Evolutionary conservation across 1,140 invertebrate species (phyloP), one percentile per base, ranked within the genome.

Genomic region (Drosophila suzukii): DNA sequence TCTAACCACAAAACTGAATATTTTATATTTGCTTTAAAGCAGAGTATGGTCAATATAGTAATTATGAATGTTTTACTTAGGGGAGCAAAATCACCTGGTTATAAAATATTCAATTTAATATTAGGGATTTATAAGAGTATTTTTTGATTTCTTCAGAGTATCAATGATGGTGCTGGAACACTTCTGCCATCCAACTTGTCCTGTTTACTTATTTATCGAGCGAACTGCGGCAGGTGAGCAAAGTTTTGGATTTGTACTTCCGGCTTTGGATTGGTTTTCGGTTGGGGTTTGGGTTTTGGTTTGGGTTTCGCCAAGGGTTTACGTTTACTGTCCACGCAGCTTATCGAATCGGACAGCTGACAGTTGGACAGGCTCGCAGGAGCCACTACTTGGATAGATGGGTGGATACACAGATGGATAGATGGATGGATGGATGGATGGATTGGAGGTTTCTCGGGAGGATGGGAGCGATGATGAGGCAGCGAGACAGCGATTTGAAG

Each of bases 271-370:
- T 43, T 34, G 24, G 24, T 2, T 34, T 65, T 70, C 62, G 66
- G 27, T 27, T 66, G 46, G 27, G 41, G 44, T 66, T 60, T 43
- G 43, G 62, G 8, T 24, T 47, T 65, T 24, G 38, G 38, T n/a
- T 43, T 34, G 27, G 27, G 27, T 34, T 65, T 70, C 62, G 66
- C 57, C 56, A 34, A n/a, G 51, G 51, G 24, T 20, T 34, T 39
- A n/a, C 44, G 13, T 57, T 51, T 6, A 38, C 20, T 59, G 59
- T 60, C 80, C 73, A 60, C 56, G 53, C 58, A 54, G 73, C 83
- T 88, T 79, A 82, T 79, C 71, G 66, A 73, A 53, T 51, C 61
- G 75, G 83, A 88, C 83, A 86, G 72, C 83, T 88, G 83, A 86
- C 83, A 86, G 82, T 68, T 76, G 55, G 54, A 20, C 17, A 56